phyloP scores from a whole-genome alignment of 2,888 invertebrate genomes.

The Euplagia quadripunctaria region DNA sequence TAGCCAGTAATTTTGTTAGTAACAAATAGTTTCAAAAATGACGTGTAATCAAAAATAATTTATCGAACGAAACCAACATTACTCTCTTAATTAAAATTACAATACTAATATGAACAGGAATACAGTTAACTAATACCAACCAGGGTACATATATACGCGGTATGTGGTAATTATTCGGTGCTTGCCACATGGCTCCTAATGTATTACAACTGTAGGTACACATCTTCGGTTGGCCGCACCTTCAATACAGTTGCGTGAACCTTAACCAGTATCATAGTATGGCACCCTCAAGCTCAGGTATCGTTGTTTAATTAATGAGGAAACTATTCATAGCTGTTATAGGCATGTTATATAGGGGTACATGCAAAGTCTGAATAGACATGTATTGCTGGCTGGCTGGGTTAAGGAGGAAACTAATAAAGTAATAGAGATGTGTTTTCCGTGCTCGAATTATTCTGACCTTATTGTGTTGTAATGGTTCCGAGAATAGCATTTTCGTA shows the following conservation, averaged over 20 bases:
- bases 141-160: not conserved
- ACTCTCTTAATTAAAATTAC: not conserved
- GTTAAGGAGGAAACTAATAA: not conserved
- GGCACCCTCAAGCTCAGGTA: constrained; percentile 6
- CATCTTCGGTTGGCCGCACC: constrained; percentile 18
- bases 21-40: no score
- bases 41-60: no score
- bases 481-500: not conserved
- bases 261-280: constrained; percentile 9
- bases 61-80: not conserved
- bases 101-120: not conserved
- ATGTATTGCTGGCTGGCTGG: not conserved
- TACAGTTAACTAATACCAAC: not conserved
- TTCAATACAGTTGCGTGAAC: constrained; percentile 9
- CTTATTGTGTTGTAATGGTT: not conserved
- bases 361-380: not conserved
- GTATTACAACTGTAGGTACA: constrained; percentile 14
- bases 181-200: not conserved
- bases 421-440: not conserved
- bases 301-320: constrained; percentile 12
- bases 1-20: no score
- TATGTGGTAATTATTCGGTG: constrained; percentile 8
- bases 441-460: not conserved
- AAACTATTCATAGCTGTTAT: constrained; percentile 7
- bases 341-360: not conserved